Evolutionary conservation across 2,797 vertebrate species (phyloP).

Genomic region (Protonibea diacanthus): DNA sequence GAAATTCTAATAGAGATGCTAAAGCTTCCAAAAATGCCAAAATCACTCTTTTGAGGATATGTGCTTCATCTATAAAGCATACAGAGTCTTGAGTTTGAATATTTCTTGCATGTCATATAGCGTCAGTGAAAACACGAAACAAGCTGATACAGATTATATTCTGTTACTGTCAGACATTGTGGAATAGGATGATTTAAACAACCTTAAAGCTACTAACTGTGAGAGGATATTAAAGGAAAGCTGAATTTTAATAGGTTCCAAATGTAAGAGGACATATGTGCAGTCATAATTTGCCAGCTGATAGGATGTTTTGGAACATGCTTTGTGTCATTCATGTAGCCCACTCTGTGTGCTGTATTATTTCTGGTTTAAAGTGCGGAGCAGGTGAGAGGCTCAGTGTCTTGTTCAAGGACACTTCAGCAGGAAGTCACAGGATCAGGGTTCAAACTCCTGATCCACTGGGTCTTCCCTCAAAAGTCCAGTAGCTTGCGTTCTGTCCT

Average conservation of each 20-base stretch:
- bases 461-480: background rate
- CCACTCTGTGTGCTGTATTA: background rate
- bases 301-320: background rate
- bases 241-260: background rate
- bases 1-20: no score
- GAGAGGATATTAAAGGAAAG: background rate
- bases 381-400: background rate
- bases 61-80: background rate
- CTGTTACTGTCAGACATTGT: background rate
- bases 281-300: background rate
- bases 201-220: background rate
- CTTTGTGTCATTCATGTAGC: background rate
- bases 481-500: constrained; percentile 15
- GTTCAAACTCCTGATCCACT: background rate
- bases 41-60: background rate
- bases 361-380: background rate
- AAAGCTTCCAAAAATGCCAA: background rate
- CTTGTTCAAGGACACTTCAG: background rate
- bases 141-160: background rate
- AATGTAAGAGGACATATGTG: no score
- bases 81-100: background rate
- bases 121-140: background rate
- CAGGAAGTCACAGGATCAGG: background rate
- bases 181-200: background rate
- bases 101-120: background rate